Evolutionary conservation across 2,113 vertebrate genomes (phyloP), one percentile per base, ranked within the genome.

Genomic region (Lophius piscatorius): DNA sequence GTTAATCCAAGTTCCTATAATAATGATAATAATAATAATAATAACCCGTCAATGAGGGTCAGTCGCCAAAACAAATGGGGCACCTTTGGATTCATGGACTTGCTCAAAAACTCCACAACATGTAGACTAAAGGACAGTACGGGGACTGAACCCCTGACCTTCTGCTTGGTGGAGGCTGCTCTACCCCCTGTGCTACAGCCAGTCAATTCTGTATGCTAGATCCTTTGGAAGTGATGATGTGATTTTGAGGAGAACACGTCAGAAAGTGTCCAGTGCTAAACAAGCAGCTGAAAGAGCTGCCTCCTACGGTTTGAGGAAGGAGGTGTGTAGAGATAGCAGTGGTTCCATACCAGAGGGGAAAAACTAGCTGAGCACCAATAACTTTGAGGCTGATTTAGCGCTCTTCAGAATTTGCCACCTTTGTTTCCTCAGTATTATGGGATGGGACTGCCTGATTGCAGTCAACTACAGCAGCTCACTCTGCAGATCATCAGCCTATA

Each of bases 261-360:
- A 7, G 38, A 63, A 62, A 48, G 36, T 34, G 62, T 39, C 60
- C 47, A 67, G 49, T 67, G 76, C 58, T 59, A 84, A 74, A 77
- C 59, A 56, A 45, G 45, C 21, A 31, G 70, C 55, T 22, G 39
- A 67, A 11, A 17, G 44, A 59, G 61, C 23, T 48, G 58, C 50
- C 68, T 45, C 24, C 11, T 41, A 58, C 8, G 17, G 2, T 44
- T 51, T 39, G 18, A 21, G 2, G 18, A 47, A 54, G 63, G 71
- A 46, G 26, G 44, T 62, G 29, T 44, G 49, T 55, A 48, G 24
- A 47, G 48, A 65, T 0, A 5, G 26, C 24, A 28, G 17, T 38
- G 20, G 38, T 34, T 51, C 45, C 18, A 56, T 24, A 45, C 29
- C 22, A 9, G 33, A 22, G 20, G 21, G 18, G 36, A 33, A 3